Conservation (phyloP, 53 echinoderm and acorn worm genomes). For the Henricia sp. region DNA sequence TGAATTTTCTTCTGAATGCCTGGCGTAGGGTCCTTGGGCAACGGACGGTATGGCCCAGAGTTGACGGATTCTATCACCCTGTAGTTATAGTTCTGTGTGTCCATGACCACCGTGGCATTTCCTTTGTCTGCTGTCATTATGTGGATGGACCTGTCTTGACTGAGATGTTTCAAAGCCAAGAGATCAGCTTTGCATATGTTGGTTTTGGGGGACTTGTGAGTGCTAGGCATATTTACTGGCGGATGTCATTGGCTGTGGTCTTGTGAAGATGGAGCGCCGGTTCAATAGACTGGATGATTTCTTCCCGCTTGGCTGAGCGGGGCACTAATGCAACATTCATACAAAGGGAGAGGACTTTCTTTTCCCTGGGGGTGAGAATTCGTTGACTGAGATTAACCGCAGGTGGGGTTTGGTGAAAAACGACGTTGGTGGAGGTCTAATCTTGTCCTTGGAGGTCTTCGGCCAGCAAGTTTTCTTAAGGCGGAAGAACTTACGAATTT, state of each 20-base stretch:
- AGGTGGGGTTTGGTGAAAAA: not conserved
- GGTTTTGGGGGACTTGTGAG: constrained; percentile 24
- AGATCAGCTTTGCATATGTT: constrained; percentile 36
- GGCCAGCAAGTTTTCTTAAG: no score
- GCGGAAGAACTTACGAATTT: no score
- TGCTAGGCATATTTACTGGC: constrained; percentile 16
- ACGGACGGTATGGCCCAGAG: not conserved
- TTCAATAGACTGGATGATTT: constrained; percentile 32
- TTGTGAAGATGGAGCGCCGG: constrained; percentile 12
- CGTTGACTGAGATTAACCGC: constrained; percentile 49
- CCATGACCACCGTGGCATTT: constrained; percentile 59
- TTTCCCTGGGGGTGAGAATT: not conserved
- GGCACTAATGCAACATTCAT: constrained; percentile 41
- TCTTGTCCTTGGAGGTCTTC: no score
- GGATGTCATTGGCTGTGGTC: constrained; percentile 28
- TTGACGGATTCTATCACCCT: not conserved
- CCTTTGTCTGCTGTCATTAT: constrained; percentile 56
- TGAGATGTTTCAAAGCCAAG: constrained; percentile 17
- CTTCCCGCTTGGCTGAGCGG: not conserved
- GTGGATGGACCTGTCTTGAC: constrained; percentile 40
- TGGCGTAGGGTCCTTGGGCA: not conserved
- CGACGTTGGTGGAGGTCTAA: not conserved
- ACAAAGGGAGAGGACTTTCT: constrained; percentile 23
- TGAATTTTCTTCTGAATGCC: not conserved
- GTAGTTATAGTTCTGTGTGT: constrained; percentile 31